Evolutionary conservation across 2,888 invertebrate genomes (phyloP).

Genomic region (Microchrysa polita): DNA sequence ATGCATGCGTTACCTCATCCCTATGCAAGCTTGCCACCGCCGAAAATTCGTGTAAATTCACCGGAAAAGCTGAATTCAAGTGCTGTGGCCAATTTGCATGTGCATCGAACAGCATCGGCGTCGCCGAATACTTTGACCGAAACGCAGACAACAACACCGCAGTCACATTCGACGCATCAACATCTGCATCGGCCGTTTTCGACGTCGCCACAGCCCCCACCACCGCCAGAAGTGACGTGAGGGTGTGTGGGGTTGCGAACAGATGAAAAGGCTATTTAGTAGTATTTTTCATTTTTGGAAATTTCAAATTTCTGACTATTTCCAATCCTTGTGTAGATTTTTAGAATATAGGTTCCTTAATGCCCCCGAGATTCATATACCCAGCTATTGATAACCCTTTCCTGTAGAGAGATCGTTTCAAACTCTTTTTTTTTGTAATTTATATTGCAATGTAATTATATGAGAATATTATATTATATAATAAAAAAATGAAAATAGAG

Average conservation of each 20-base stretch:
- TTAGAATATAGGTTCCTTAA: conserved; percentile 2
- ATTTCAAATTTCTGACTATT: neutral
- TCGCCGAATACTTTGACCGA: conserved; percentile 40
- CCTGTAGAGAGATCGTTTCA: conserved; percentile 13
- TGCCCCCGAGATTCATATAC: neutral
- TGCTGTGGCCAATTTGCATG: conserved; percentile 55
- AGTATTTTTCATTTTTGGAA: conserved; percentile 28
- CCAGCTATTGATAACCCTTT: neutral
- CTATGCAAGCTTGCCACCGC: conserved; percentile 58
- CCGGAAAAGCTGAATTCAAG: conserved; percentile 64
- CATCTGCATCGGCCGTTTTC: conserved; percentile 63
- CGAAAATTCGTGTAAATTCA: conserved; percentile 63
- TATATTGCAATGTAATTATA: conserved; percentile 48
- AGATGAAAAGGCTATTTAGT: conserved; percentile 29
- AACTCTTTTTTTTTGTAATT: conserved; percentile 45
- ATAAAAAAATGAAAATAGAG: conserved; percentile 35
- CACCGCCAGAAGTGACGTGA: conserved; percentile 62
- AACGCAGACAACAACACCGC: conserved; percentile 22
- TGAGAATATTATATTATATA: conserved; percentile 35
- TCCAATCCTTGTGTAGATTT: conserved; percentile 1
- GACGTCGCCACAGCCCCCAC: conserved; percentile 62
- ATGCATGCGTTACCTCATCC: conserved; percentile 53
- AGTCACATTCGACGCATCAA: conserved; percentile 51
- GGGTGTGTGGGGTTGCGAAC: conserved; percentile 47
- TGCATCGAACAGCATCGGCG: conserved; percentile 39